Conservation (phyloP, 2,797 vertebrate genomes). For the Neostethus bicornis region DNA sequence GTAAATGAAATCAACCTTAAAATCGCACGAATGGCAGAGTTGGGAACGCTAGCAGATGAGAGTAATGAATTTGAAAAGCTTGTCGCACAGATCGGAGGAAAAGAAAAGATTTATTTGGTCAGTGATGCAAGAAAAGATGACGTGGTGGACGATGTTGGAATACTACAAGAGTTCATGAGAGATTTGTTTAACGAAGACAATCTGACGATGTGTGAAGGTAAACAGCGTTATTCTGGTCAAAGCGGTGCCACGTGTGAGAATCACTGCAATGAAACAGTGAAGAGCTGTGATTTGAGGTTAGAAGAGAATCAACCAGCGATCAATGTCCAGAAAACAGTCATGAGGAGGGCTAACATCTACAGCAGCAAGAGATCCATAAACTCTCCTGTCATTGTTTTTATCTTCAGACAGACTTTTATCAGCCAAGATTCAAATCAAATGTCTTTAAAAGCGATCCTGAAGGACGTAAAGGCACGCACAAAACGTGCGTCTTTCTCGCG, state of each 20-base stretch:
- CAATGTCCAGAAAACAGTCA: slow-evolving; percentile 28
- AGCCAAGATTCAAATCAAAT: slow-evolving; percentile 25
- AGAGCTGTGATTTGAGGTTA: slow-evolving; percentile 19
- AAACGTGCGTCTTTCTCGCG: slow-evolving; percentile 40
- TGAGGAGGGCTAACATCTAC: slow-evolving; percentile 31
- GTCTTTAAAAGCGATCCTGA: slow-evolving; percentile 76
- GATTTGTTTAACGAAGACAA: slow-evolving; percentile 65
- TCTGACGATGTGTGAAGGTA: slow-evolving; percentile 9
- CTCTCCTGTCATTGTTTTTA: slow-evolving; percentile 71
- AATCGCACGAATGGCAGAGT: slow-evolving; percentile 53
- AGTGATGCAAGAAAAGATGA: slow-evolving; percentile 52
- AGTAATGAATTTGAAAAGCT: slow-evolving; percentile 71
- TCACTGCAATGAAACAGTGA: slow-evolving; percentile 18
- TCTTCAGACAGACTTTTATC: slow-evolving; percentile 75
- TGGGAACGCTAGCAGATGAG: slow-evolving; percentile 30
- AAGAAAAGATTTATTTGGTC: slow-evolving; percentile 75
- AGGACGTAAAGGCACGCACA: slow-evolving; percentile 75
- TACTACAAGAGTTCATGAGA: slow-evolving; percentile 71
- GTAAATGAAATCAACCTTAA: slow-evolving; percentile 10
- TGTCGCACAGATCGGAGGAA: slow-evolving; percentile 75
- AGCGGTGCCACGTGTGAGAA: neutral
- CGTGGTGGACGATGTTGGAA: slow-evolving; percentile 39
- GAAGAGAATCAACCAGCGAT: neutral
- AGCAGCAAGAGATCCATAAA: slow-evolving; percentile 65
- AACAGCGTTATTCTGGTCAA: neutral